Base-by-base conservation (phyloP, 1,140 invertebrate species). In the Diachasmimorpha longicaudata region DNA sequence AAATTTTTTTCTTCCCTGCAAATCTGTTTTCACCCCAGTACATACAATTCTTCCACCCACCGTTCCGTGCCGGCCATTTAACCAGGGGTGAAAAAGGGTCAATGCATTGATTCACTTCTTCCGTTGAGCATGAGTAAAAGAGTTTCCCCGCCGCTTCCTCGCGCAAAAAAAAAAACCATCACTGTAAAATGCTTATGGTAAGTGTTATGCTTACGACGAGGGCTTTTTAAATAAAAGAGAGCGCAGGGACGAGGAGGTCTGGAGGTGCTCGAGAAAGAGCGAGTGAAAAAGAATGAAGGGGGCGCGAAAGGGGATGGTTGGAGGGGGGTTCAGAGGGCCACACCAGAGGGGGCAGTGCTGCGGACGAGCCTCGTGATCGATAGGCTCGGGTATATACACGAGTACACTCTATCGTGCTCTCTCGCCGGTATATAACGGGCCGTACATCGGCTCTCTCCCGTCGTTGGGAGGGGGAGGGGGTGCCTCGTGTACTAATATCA, bases 181-280 rank as follows among this genome's bases (percentile, higher is more conserved):
- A 74, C 39, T 44, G 72, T 46, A 39, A 42, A 67, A 66, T 66
- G 72, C 55, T 74, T 74, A 74, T 74, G 63, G 72, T 74, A 63
- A 74, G 52, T 39, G 72, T 74, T 70, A 76, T 68, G 74, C 42
- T 75, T 75, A 58, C 46, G 75, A 44, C 23, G 19, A 37, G 72
- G 48, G 44, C 11, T 52, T 52, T 52, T 70, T 69, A 69, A 66
- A 46, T n/a, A 48, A 58, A 66, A 69, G 36, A 73, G 44, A 75
- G 37, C 4, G 66, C 6, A 72, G 55, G 46, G 67, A 36, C 19
- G 58, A 4, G 31, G 55, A n/a, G 36, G 11, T 44, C 6, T 13
- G 42, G n/a, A 42, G 10, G 14, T 11, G 23, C 31, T 42, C 21
- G 42, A 70, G 52, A 25, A 37, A 72, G 44, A 71, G 55, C 70